Evolutionary conservation across 53 echinoderm and acorn worm species (phyloP), one percentile per base, ranked within the genome.

Genomic region (Mesocentrotus franciscanus): DNA sequence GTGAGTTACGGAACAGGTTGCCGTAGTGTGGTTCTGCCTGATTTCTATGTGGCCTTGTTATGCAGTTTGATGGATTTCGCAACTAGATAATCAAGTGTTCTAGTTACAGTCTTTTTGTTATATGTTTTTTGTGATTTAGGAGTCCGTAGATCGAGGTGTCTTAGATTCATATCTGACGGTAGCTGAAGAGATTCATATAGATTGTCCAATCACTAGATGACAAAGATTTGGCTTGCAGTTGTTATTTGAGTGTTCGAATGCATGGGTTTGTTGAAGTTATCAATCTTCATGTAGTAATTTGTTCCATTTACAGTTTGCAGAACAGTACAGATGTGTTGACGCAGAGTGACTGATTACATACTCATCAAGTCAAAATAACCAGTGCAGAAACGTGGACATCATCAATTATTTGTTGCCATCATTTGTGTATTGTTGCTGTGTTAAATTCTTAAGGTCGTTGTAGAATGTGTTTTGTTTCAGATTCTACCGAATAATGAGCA

Each of bases 21-120:
- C 92, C 18, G 92, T 92, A 87, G 68, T 59, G 91, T 91, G 91
- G 24, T 91, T 91, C 42, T 95, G 95, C 95, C 81, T 78, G 95
- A 60, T 93, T 36, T 78, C 20, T 90, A 10, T 59, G 30, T 58
- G n/a, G 27, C 62, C n/a, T 22, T 79, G 39, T 42, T 71, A 92
- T 27, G 58, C 9, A 30, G 32, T 91, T 61, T 84, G 33, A 34
- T 59, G 85, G 66, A 58, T 66, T 39, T 95, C 83, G 64, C 42
- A 42, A 81, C 36, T 8, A 20, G 20, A 42, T 12, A 16, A 17
- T 16, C 64, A 64, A 64, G 64, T 64, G 5, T 36, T 39, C 18
- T 17, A 6, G 33, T 20, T 18, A 15, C 7, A 20, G 36, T 18
- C 29, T 7, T 22, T 64, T 64, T 64, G 64, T 64, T 78, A 35